Base-by-base conservation (phyloP, 2,888 invertebrate species). In the Heliconius hortense region DNA sequence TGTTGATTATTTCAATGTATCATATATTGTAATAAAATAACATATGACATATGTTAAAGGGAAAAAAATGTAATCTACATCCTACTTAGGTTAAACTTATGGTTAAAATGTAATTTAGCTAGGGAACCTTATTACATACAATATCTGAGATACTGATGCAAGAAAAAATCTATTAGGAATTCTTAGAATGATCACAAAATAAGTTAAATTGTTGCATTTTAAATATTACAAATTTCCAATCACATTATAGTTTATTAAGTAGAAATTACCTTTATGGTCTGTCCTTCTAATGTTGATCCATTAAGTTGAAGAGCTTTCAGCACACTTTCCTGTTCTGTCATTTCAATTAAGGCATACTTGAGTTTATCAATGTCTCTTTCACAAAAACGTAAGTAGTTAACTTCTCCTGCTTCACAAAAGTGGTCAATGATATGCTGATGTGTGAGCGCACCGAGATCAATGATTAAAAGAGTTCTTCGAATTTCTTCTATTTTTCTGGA, bases 401-500 rank as follows among this genome's bases (percentile, higher is more conserved):
- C 97, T 93, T 99, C 99, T 21, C 98, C 98, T 66, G 97, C 97
- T 81, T 95, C 95, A 75, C 96, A 95, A 87, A 99, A 98, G 88
- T 97, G 97, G 77, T 97, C 97, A 86, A 99, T 95, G n/a, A 99
- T 91, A 83, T 98, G 97, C 79, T 98, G 97, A 8, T 97, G 94
- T 11, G 96, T 95, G 78, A 96, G 93, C 35, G 96, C 89, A 78
- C 97, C 96, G 48, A 98, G 95, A 86, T 98, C 98, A 72, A 97
- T 95, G 3, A 98, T 95, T 74, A 98, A 95, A 13, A 99, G 94
- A 0, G 99, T 99, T 79, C 99, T 95, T 39, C 99, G 95, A 39
- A 99, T 98, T 92, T 99, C 99, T 89, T 99, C 99, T 77, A 99
- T 97, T 89, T 97, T 97, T 26, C 97, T 95, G 4, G 97, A 96